Percentiles rank a stretch among this genome's conserved stretches.
Evolutionary conservation across 2,888 invertebrate genomes (phyloP).

Genomic region (Himalopsyche japonica): DNA sequence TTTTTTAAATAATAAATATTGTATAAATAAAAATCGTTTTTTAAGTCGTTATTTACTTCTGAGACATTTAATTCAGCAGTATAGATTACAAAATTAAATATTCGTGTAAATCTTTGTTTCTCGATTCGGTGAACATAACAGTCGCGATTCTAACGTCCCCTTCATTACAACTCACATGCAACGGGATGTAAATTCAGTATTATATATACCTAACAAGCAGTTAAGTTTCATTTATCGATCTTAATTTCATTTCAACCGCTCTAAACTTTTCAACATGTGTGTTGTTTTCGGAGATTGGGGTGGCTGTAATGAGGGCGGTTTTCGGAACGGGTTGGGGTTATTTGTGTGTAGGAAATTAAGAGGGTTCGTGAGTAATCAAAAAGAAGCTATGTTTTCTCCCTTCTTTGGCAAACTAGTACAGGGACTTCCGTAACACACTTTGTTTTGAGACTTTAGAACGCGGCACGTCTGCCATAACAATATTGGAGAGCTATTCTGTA

Average conservation of each 20-base stretch:
- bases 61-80: no score
- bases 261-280: constrained; percentile 41
- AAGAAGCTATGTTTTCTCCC: constrained; percentile 40
- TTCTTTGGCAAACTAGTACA: constrained; percentile 23
- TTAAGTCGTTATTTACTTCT: no score
- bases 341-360: constrained; percentile 41
- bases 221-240: constrained; percentile 40
- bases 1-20: no score
- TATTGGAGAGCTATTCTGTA: no score
- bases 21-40: no score
- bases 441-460: not conserved
- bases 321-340: constrained; percentile 30
- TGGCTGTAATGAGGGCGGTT: constrained; percentile 6
- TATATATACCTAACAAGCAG: constrained; percentile 15
- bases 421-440: not conserved
- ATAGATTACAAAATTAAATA: no score
- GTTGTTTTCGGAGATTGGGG: constrained; percentile 23
- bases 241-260: constrained; percentile 25
- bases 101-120: not conserved
- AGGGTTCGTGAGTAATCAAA: constrained; percentile 43
- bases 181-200: not conserved
- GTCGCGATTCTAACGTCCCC: not conserved
- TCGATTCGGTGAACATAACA: not conserved
- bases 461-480: not conserved
- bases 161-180: not conserved